These are phyloP conservation scores for Andrena camellia DNA, from an alignment of 2,888 invertebrate genomes.

Conservation along the genomic window DNA sequence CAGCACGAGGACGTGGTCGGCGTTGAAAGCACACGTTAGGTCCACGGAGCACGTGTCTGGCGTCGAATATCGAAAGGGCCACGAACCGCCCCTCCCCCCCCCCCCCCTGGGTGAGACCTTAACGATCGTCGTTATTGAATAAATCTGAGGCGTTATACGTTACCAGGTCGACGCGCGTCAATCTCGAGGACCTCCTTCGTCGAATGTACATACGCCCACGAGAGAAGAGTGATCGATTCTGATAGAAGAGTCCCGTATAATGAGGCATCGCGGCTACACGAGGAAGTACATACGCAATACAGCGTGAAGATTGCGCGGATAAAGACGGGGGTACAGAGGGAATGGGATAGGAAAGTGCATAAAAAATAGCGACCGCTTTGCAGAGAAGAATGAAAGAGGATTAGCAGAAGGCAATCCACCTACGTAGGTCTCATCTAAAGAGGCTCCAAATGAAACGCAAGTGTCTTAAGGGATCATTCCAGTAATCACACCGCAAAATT, in stretches of 20 bases:
- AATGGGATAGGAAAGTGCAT: conserved; percentile 13
- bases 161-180: conserved; percentile 78
- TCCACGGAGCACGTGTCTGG: conserved; percentile 81
- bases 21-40: conserved; percentile 65
- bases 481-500: too few relatives aligned
- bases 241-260: conserved; percentile 78
- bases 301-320: conserved; percentile 29
- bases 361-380: conserved; percentile 3
- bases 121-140: conserved; percentile 84
- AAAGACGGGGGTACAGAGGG: background rate
- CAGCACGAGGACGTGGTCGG: conserved; percentile 62
- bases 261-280: conserved; percentile 65
- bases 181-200: conserved; percentile 73
- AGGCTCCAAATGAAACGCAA: too few relatives aligned
- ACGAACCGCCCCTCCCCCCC: conserved; percentile 70
- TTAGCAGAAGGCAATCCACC: too few relatives aligned
- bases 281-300: conserved; percentile 18
- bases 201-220: conserved; percentile 76
- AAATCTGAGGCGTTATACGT: conserved; percentile 75
- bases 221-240: conserved; percentile 80
- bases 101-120: conserved; percentile 71
- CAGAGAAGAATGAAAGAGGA: background rate
- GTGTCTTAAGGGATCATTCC: too few relatives aligned
- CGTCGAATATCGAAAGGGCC: conserved; percentile 80
- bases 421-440: too few relatives aligned